phyloP scores from a whole-genome alignment of 2,888 invertebrate genomes.

The Lamellibrachia satsuma region DNA sequence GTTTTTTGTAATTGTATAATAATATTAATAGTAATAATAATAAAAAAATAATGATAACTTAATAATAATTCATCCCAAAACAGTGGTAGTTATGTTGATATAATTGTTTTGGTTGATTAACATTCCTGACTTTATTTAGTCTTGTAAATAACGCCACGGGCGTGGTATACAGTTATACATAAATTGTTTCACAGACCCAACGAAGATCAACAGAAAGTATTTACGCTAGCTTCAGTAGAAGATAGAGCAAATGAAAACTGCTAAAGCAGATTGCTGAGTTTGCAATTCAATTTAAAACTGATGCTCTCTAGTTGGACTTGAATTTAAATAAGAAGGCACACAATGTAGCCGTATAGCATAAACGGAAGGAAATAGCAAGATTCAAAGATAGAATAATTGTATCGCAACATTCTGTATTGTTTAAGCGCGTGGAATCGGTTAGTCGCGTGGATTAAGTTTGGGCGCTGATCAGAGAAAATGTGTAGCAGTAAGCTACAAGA shows the following conservation, averaged over 20 bases:
- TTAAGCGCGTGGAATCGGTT: not conserved
- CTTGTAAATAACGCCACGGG: not conserved
- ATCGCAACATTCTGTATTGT: not conserved
- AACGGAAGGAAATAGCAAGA: not conserved
- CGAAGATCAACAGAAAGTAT: not conserved
- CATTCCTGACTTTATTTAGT: not conserved
- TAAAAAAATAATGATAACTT: not conserved
- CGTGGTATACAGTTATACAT: not conserved
- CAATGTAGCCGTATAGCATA: too few relatives aligned
- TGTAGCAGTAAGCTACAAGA: too few relatives aligned
- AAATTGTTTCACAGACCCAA: not conserved
- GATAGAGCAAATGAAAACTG: too few relatives aligned
- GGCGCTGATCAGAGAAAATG: not conserved
- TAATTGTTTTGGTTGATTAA: not conserved
- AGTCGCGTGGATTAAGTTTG: too few relatives aligned
- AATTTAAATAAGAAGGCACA: too few relatives aligned
- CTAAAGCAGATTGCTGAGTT: too few relatives aligned
- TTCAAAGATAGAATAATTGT: not conserved
- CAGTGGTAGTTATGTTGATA: too few relatives aligned
- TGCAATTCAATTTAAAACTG: too few relatives aligned
- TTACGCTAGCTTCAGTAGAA: not conserved
- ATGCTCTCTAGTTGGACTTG: too few relatives aligned
- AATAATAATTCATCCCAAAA: not conserved
- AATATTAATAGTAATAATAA: not conserved
- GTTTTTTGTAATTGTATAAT: not conserved